Base-by-base conservation (phyloP, 2,888 invertebrate species). In the Lacanobia oleracea region DNA sequence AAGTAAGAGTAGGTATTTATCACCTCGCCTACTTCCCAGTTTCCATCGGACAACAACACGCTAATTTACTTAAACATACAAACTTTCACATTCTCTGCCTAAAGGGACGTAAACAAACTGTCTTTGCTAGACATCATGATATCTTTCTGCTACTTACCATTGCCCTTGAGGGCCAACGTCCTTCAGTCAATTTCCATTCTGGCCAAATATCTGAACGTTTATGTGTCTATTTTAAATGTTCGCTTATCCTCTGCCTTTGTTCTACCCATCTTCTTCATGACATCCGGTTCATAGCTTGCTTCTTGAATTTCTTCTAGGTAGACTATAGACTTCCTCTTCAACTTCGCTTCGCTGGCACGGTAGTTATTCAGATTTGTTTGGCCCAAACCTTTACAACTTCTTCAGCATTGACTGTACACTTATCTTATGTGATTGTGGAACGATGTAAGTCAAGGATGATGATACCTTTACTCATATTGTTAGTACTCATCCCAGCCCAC, bases 1-100 rank as follows among this genome's bases (percentile, higher is more conserved):
- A 79, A 67, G 51, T 67, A 56, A 77, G 59, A 79, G 54, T n/a
- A n/a, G n/a, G n/a, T 56, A 48, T 21, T 77, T 75, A 67, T 61
- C 75, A 59, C 75, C 40, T 63, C 18, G 7, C 40, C 14, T 37
- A 61, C 56, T 64, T 48, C 51, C 40, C 54, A 67, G 67, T 77
- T 77, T 79, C 77, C 60, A 74, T 79, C 14, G 45, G 80, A 75
- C 67, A 79, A 79, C 75, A 74, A 56, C 63, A 75, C 51, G 56
- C 48, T 56, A 65, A 77, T 79, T 79, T 75, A 75, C 75, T 61
- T 77, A 61, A 56, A 65, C 67, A 61, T 53, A 77, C 75, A 68
- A 61, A 79, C 77, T 77, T 77, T 77, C 77, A 67, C 75, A 67
- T 75, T 60, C 45, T 79, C 40, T 61, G 54, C 75, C 80, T 67